Conservation (phyloP, 2,888 invertebrate genomes). For the Cybosia mesomella region DNA sequence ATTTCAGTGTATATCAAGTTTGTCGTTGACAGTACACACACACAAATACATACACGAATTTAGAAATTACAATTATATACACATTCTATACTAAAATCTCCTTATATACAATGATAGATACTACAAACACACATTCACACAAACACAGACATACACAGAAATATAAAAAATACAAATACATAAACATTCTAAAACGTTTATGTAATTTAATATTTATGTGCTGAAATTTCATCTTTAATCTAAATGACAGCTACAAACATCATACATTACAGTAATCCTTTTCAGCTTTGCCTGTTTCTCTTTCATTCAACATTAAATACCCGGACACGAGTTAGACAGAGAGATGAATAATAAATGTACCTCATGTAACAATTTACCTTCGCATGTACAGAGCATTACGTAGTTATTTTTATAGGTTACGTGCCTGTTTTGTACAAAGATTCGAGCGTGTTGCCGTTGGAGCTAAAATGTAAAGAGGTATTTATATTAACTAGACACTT, state of each 20-base stretch:
- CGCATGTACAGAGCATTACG: conserved; percentile 20
- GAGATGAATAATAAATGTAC: conserved; percentile 50
- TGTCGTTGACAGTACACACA: too few relatives aligned
- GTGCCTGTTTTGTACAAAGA: conserved; percentile 19
- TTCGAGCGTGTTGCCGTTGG: neutral
- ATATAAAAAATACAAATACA: too few relatives aligned
- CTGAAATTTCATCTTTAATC: neutral
- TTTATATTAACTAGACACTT: neutral
- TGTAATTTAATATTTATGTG: neutral
- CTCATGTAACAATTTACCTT: conserved; percentile 47
- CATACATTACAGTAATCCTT: neutral
- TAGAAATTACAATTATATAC: too few relatives aligned
- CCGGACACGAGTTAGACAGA: conserved; percentile 22
- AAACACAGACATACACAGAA: too few relatives aligned
- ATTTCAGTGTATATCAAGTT: too few relatives aligned
- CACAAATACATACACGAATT: too few relatives aligned
- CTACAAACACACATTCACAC: too few relatives aligned
- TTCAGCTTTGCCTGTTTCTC: conserved; percentile 18
- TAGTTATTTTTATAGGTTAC: conserved; percentile 34
- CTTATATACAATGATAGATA: too few relatives aligned
- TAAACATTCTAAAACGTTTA: neutral
- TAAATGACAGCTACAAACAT: neutral
- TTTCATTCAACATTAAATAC: conserved; percentile 27
- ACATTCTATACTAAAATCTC: too few relatives aligned
- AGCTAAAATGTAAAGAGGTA: neutral